Evolutionary conservation across 2,888 invertebrate genomes (phyloP), one percentile per base, ranked within the genome.

Genomic region (Lepeophtheirus nordmannii): DNA sequence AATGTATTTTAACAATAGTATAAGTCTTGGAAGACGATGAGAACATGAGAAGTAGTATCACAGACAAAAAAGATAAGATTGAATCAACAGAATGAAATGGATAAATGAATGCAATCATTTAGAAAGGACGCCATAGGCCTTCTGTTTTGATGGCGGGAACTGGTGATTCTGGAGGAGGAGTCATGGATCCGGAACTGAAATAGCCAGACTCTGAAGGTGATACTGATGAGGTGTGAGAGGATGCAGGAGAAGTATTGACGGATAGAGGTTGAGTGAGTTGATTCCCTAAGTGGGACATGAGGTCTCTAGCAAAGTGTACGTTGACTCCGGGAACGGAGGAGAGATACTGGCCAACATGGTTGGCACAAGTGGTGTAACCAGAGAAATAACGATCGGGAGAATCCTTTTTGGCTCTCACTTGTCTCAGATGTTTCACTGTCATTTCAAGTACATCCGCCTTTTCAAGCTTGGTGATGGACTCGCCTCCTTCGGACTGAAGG

Each of bases 271-370:
- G 53, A 17, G 53, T 46, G 53, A 46, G 53, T 46, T 46, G 53
- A 17, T 87, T 85, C n/a, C 89, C 89, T 69, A 90, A 81, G 76
- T 89, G 89, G 63, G 87, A 85, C 89, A 90, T 89, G 72, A 90
- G 80, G 72, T 86, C 85, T 67, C 87, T 88, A 57, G 89, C 89
- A 70, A 90, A 78, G 74, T 85, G 82, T 71, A 89, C 85, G 75
- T 70, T 68, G 40, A 46, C 53, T 46, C 53, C 53, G 66, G 87
- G 87, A 65, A 87, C 87, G 66, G 86, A 83, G n/a, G 89, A 87
- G 72, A 89, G 76, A 74, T 87, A 86, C 71, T 86, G 82, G 71
- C 87, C 87, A 68, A 89, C 88, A 78, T 89, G 89, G 74, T 87
- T 86, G 70, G 88, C 89, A 73, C 88, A 88, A 73, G 87, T 86